These are phyloP conservation scores for Margarornis squamiger DNA, from an alignment of 2,797 vertebrate genomes.

Conservation along the genomic window DNA sequence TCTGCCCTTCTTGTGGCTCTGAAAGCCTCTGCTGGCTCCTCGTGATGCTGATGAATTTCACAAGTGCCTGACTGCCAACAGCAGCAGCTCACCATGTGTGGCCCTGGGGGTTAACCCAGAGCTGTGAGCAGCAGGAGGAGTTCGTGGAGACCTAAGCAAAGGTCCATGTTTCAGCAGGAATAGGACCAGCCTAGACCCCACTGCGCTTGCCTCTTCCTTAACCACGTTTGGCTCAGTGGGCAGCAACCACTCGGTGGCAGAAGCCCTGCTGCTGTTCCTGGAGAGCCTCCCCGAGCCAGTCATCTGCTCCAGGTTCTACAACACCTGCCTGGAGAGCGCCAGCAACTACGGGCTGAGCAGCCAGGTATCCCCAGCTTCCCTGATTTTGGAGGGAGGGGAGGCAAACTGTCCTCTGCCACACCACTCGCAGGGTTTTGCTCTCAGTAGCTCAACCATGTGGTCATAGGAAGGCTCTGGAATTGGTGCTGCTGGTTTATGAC, in stretches of 20 bases:
- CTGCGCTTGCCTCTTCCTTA: constrained; percentile 67
- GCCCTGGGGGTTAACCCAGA: neutral
- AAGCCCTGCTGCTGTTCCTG: constrained; percentile 93
- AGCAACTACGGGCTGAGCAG: constrained; percentile 79
- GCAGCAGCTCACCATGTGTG: neutral
- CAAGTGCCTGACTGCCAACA: fast-evolving
- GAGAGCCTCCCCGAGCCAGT: constrained; percentile 95
- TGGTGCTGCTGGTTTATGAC: neutral
- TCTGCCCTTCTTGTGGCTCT: neutral
- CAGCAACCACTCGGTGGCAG: constrained; percentile 93
- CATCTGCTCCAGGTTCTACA: constrained; percentile 85
- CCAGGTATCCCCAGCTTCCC: constrained; percentile 76
- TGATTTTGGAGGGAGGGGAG: neutral
- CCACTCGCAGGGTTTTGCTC: neutral
- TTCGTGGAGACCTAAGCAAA: neutral
- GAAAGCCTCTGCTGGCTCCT: neutral
- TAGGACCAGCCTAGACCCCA: fast-evolving
- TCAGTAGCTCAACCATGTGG: neutral
- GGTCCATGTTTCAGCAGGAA: neutral
- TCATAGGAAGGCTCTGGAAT: neutral
- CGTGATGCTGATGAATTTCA: fast-evolving
- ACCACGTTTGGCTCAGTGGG: constrained; percentile 77
- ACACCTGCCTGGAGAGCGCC: constrained; percentile 74
- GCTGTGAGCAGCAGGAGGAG: neutral
- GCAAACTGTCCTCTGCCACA: neutral